These are phyloP conservation scores for Lysiphlebus fabarum DNA, from an alignment of 1,140 invertebrate genomes.

Conservation along the genomic window DNA sequence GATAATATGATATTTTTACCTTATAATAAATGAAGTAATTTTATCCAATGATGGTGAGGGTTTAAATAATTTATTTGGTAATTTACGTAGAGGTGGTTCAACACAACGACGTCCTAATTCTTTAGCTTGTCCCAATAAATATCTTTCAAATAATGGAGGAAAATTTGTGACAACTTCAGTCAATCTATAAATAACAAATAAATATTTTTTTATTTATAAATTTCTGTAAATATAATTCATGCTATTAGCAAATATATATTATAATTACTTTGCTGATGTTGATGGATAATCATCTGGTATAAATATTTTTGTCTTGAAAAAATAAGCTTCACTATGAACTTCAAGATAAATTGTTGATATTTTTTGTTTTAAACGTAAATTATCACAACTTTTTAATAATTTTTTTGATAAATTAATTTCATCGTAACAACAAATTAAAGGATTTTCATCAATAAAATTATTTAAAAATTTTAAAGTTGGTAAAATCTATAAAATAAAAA, in stretches of 20 bases:
- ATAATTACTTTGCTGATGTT: conserved; percentile 59
- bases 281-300: conserved; percentile 69
- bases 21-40: conserved; percentile 62
- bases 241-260: too few relatives aligned
- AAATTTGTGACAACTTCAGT: conserved; percentile 65
- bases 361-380: conserved; percentile 69
- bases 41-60: conserved; percentile 63
- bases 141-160: conserved; percentile 61
- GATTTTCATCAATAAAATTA: conserved; percentile 70
- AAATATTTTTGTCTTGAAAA: conserved; percentile 58
- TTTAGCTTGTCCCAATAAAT: conserved; percentile 64
- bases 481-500: conserved; percentile 52
- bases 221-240: not conserved
- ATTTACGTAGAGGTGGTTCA: conserved; percentile 63
- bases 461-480: conserved; percentile 62
- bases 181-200: conserved; percentile 45
- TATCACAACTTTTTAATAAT: conserved; percentile 53
- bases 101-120: conserved; percentile 71
- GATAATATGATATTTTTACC: conserved; percentile 28
- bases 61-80: conserved; percentile 57
- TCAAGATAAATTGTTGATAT: conserved; percentile 62
- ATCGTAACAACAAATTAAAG: conserved; percentile 70
- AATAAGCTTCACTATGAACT: conserved; percentile 61
- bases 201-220: conserved; percentile 1
- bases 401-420: conserved; percentile 67